Conservation (phyloP, 37 sponge, comb jelly and placozoan species). For the Cladorhizidae sp. region DNA sequence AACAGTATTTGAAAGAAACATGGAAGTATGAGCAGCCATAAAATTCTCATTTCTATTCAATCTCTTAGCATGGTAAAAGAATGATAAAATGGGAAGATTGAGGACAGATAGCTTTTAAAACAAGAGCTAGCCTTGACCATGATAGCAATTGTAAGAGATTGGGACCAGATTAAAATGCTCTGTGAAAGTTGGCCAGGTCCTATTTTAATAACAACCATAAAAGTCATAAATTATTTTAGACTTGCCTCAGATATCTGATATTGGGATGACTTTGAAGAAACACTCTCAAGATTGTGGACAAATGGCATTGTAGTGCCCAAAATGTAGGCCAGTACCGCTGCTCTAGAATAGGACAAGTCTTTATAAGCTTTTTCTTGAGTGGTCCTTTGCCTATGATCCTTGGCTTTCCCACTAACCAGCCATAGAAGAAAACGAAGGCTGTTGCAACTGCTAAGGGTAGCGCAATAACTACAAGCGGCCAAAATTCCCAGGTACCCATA, state of each 20-base stretch:
- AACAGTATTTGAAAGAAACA: too few species aligned
- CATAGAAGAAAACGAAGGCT: constrained; percentile 31
- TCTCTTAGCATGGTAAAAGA: too few species aligned
- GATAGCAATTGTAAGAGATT: too few species aligned
- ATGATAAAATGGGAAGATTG: too few species aligned
- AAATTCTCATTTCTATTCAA: too few species aligned
- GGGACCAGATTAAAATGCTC: too few species aligned
- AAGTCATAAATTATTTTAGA: not conserved
- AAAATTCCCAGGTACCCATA: too few species aligned
- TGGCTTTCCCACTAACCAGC: constrained; percentile 46
- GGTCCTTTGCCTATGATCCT: constrained; percentile 15
- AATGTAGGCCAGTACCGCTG: constrained; percentile 69
- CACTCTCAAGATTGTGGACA: constrained; percentile 56
- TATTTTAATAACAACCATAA: too few species aligned
- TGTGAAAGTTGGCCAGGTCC: too few species aligned
- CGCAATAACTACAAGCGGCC: not conserved
- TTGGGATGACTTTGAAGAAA: constrained; percentile 31
- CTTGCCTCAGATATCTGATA: constrained; percentile 62
- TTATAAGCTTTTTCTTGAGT: constrained; percentile 8
- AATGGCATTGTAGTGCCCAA: constrained; percentile 70
- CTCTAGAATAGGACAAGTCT: constrained; percentile 50
- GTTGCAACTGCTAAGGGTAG: not conserved
- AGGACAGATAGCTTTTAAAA: too few species aligned
- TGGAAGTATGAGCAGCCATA: too few species aligned
- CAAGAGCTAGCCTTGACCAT: too few species aligned